These are phyloP conservation scores for Vanessa tameamea DNA, from an alignment of 1,140 invertebrate genomes.

Conservation along the genomic window DNA sequence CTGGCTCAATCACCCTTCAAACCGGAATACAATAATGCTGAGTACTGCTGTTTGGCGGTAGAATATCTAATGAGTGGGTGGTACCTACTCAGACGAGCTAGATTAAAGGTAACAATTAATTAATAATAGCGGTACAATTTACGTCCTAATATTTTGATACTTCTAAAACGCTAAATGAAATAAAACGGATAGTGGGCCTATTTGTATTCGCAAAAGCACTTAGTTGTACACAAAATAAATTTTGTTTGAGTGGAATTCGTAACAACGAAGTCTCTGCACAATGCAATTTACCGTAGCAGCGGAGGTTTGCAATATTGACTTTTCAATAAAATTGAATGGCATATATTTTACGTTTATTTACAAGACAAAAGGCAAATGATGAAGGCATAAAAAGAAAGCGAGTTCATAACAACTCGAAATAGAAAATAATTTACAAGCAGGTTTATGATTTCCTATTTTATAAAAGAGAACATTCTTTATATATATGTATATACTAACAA, in stretches of 20 bases:
- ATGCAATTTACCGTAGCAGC: constrained; percentile 10
- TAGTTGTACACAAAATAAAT: constrained; percentile 10
- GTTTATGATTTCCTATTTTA: no score
- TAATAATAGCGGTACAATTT: no score
- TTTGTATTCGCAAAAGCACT: constrained; percentile 13
- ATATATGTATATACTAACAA: no score
- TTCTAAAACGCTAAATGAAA: neutral
- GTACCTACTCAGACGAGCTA: no score
- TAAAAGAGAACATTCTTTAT: no score
- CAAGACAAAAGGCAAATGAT: neutral
- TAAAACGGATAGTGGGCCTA: neutral
- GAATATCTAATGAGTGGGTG: no score
- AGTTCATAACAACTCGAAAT: neutral
- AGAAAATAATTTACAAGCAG: neutral
- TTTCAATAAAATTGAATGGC: constrained; percentile 9
- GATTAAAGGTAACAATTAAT: neutral
- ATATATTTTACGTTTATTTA: neutral
- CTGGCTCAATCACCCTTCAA: no score
- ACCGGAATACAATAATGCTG: no score
- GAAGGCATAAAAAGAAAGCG: neutral
- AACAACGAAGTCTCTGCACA: constrained; percentile 4
- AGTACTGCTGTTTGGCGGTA: no score
- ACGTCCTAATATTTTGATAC: no score
- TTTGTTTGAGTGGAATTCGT: constrained; percentile 2
- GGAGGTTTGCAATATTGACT: constrained; percentile 8